Conservation (phyloP, 2,113 vertebrate species). For the Lates calcarifer region DNA sequence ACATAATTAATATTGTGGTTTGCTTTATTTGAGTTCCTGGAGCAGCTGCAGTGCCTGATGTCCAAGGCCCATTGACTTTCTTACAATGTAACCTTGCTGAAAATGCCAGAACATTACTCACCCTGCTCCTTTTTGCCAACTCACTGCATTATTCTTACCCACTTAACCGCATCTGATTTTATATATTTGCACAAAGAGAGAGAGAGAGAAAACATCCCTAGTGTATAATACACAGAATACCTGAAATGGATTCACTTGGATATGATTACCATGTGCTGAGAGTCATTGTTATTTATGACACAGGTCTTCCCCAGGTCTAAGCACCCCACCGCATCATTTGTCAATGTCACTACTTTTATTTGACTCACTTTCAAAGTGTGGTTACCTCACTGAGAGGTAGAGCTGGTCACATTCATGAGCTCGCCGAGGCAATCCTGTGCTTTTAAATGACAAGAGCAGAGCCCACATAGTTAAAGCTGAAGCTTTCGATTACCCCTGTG, state of each 20-base stretch:
- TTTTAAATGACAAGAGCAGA: constrained; percentile 63
- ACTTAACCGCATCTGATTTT: constrained; percentile 69
- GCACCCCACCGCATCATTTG: constrained; percentile 40
- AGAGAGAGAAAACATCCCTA: constrained; percentile 38
- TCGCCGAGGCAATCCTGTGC: constrained; percentile 41
- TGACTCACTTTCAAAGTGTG: constrained; percentile 59
- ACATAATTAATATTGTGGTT: constrained; percentile 55
- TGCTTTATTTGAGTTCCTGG: constrained; percentile 51
- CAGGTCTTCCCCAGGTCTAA: constrained; percentile 51
- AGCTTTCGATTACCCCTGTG: constrained; percentile 63
- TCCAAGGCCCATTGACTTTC: constrained; percentile 65
- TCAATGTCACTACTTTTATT: constrained; percentile 74
- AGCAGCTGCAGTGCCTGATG: constrained; percentile 48
- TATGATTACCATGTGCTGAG: constrained; percentile 67
- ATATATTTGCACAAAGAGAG: constrained; percentile 63
- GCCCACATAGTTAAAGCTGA: constrained; percentile 64
- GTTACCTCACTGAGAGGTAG: constrained; percentile 31
- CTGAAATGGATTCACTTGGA: constrained; percentile 74
- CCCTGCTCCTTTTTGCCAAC: constrained; percentile 58
- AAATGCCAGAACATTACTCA: constrained; percentile 77
- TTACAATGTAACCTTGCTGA: constrained; percentile 67
- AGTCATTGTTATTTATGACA: constrained; percentile 72
- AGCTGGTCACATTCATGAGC: constrained; percentile 48
- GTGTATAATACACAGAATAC: constrained; percentile 51
- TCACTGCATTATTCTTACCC: constrained; percentile 69